These are phyloP conservation scores for Atrina japonica DNA, from an alignment of 2,888 invertebrate species.

Conservation along the genomic window DNA sequence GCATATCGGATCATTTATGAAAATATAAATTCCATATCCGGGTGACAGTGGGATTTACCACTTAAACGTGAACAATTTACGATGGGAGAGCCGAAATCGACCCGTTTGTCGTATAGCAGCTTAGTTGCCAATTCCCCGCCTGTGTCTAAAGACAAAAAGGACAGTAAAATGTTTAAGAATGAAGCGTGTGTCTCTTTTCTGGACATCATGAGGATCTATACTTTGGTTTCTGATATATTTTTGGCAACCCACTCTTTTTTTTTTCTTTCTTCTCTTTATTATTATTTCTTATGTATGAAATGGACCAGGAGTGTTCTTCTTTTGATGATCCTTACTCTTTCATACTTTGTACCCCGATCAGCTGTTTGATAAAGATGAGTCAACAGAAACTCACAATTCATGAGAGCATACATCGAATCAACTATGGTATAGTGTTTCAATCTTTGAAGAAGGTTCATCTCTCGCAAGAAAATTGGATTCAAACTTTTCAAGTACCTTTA, in stretches of 20 bases:
- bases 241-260: not conserved
- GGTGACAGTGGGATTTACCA: no score
- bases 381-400: not conserved
- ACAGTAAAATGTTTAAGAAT: no score
- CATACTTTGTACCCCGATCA: not conserved
- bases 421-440: conserved; percentile 33
- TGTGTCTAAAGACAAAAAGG: no score
- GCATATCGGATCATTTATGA: no score
- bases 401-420: conserved; percentile 32
- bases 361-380: not conserved
- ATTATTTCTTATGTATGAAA: conserved; percentile 1
- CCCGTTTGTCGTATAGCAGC: no score
- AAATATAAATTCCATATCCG: no score
- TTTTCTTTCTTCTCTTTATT: not conserved
- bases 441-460: not conserved
- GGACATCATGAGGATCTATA: no score
- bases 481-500: conserved; percentile 24
- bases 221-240: no score
- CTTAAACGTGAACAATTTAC: no score
- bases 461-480: conserved; percentile 26
- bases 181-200: no score
- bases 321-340: not conserved
- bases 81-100: no score
- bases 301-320: conserved; percentile 4
- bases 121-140: no score